Percentiles rank a stretch among this genome's conserved stretches.
phyloP scores from a whole-genome alignment of 2,797 vertebrate genomes.

The Dicrostonyx torquatus region DNA sequence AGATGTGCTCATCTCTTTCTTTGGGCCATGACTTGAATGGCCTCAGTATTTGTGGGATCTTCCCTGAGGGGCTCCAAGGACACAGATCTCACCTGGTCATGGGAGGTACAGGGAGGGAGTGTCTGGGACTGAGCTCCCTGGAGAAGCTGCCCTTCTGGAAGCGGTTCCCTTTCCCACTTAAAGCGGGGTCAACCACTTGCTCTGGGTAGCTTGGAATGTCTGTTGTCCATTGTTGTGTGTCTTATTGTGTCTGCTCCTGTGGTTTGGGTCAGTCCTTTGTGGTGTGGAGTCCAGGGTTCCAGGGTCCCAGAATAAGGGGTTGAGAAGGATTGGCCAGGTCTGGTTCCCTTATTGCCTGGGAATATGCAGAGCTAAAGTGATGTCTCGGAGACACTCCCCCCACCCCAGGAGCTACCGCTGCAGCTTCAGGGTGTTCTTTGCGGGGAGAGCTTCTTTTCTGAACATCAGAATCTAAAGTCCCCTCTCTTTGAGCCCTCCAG shows the following conservation, averaged over 20 bases:
- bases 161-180: neutral
- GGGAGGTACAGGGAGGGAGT: neutral
- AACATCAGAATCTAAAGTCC: neutral
- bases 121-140: neutral
- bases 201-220: neutral
- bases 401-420: neutral
- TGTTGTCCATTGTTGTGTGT: conserved; percentile 56
- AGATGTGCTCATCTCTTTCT: neutral
- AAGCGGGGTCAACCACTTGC: neutral
- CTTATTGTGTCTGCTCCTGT: conserved; percentile 59
- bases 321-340: neutral
- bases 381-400: neutral
- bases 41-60: conserved; percentile 11
- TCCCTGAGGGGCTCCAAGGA: neutral
- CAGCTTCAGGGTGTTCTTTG: neutral
- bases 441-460: neutral
- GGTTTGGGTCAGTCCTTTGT: conserved; percentile 55
- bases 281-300: neutral
- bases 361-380: neutral
- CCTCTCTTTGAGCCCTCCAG: neutral
- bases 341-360: neutral
- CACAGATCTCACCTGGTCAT: neutral
- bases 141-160: neutral
- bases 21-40: neutral
- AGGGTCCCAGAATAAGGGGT: neutral